Evolutionary conservation across 2,113 vertebrate species (phyloP).

Genomic region (Gyps fulvus): DNA sequence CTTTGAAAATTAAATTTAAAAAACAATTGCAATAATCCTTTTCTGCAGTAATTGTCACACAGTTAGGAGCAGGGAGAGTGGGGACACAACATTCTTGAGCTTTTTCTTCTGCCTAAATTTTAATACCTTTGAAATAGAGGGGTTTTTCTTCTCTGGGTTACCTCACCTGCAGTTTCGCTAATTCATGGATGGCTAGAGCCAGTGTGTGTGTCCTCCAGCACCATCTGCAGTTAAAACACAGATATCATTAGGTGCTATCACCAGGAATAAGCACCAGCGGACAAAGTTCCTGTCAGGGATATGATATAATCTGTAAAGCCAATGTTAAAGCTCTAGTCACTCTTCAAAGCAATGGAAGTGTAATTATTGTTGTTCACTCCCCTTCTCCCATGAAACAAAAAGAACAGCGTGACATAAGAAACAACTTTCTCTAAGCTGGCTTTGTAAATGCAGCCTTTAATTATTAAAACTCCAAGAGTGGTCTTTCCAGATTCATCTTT

Average conservation of each 20-base stretch:
- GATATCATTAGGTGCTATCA: not conserved
- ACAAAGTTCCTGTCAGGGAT: not conserved
- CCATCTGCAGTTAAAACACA: constrained; percentile 12
- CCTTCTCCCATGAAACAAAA: not conserved
- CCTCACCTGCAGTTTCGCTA: not conserved
- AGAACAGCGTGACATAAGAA: not conserved
- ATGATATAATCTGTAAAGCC: not conserved
- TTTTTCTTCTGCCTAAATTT: not conserved
- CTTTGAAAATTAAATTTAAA: not conserved
- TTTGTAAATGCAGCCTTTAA: not conserved
- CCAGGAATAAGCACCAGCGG: not conserved
- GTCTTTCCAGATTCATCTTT: not conserved
- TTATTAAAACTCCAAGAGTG: not conserved
- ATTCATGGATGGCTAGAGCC: not conserved
- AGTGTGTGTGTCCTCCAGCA: not conserved
- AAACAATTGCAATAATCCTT: not conserved
- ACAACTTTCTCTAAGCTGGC: not conserved
- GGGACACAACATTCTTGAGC: not conserved
- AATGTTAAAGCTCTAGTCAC: not conserved
- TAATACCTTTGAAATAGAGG: not conserved
- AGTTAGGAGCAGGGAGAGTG: not conserved
- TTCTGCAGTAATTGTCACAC: not conserved
- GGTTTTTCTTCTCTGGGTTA: not conserved
- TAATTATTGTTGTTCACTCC: not conserved
- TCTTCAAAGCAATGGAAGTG: not conserved